Evolutionary conservation across 2,113 vertebrate species (phyloP).

Genomic region (Anthoscopus minutus): DNA sequence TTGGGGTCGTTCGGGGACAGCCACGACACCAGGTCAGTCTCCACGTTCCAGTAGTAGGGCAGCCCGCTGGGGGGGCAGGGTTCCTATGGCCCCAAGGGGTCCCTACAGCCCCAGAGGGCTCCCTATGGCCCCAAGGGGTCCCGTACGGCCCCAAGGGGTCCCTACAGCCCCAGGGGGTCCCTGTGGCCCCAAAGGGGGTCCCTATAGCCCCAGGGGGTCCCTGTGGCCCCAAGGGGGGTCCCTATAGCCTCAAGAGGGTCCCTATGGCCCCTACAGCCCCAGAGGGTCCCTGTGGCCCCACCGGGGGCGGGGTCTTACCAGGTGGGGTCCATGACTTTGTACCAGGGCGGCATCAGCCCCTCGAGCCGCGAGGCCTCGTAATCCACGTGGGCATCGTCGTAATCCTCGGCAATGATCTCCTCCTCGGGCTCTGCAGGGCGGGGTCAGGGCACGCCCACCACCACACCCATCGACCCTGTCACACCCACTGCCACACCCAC

Average conservation of each 20-base stretch:
- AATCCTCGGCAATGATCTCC: background rate
- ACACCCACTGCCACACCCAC: too few species aligned
- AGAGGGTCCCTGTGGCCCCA: too few species aligned
- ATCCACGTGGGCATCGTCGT: background rate
- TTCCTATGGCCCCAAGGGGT: too few species aligned
- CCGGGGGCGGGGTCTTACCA: background rate
- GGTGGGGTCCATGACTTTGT: background rate
- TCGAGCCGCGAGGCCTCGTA: background rate
- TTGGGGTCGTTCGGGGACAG: background rate
- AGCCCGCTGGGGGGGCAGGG: background rate
- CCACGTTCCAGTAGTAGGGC: background rate
- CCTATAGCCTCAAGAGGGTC: too few species aligned
- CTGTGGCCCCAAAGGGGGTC: too few species aligned
- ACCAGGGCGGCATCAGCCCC: background rate
- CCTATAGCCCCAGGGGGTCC: fast-evolving
- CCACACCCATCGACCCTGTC: background rate
- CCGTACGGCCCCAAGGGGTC: too few species aligned
- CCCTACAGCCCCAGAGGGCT: too few species aligned
- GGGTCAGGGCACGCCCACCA: background rate
- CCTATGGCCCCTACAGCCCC: too few species aligned
- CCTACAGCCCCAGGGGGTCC: background rate
- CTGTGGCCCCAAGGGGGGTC: too few species aligned
- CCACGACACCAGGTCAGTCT: background rate
- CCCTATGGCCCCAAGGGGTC: too few species aligned
- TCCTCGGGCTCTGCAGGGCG: background rate